Conservation (phyloP, 1,140 invertebrate genomes). For the Diabrotica virgifera region DNA sequence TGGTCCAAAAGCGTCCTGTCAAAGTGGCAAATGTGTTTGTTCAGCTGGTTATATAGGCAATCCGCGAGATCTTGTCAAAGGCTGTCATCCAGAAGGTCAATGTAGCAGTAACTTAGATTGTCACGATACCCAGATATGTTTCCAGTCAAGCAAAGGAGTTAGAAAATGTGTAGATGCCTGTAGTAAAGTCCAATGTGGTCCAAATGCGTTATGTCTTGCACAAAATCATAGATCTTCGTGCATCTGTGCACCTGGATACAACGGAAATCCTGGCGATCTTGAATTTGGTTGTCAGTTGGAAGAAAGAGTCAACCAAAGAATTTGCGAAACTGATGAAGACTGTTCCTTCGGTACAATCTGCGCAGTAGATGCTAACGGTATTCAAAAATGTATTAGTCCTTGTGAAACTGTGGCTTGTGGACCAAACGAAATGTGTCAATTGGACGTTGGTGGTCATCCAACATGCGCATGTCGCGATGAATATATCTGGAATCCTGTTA, state of each 20-base stretch:
- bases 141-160: slow-evolving; percentile 70
- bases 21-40: slow-evolving; percentile 76
- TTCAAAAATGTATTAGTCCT: slow-evolving; percentile 69
- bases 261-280: slow-evolving; percentile 76
- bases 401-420: slow-evolving; percentile 77
- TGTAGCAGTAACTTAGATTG: slow-evolving; percentile 80
- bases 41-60: slow-evolving; percentile 75
- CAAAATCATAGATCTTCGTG: slow-evolving; percentile 81
- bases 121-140: slow-evolving; percentile 78
- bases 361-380: slow-evolving; percentile 55
- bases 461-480: slow-evolving; percentile 73
- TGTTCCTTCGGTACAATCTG: slow-evolving; percentile 66
- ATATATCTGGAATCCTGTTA: slow-evolving; percentile 79
- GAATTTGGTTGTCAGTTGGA: slow-evolving; percentile 71
- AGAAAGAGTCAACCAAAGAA: slow-evolving; percentile 53
- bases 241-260: slow-evolving; percentile 75
- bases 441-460: slow-evolving; percentile 63
- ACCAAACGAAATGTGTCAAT: slow-evolving; percentile 73
- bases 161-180: slow-evolving; percentile 84
- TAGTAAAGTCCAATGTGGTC: slow-evolving; percentile 82
- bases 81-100: slow-evolving; percentile 68
- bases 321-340: slow-evolving; percentile 68
- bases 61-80: slow-evolving; percentile 64
- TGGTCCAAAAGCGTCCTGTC: slow-evolving; percentile 77
- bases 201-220: slow-evolving; percentile 81